These are phyloP conservation scores for Haemorhous mexicanus DNA, from an alignment of 2,113 vertebrate genomes.

Conservation along the genomic window DNA sequence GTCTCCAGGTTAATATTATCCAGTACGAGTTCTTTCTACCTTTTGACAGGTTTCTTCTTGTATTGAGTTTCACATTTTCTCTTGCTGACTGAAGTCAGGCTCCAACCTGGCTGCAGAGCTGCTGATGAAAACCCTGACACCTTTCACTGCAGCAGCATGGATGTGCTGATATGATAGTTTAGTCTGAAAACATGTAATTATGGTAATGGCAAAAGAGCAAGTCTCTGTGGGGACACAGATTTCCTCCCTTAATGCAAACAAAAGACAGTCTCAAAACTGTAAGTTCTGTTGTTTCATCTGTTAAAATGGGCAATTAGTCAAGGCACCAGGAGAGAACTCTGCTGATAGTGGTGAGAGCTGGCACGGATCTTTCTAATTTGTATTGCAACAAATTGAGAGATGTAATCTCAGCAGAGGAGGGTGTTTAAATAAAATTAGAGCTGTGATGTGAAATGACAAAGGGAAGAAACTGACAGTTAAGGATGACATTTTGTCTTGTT, in stretches of 20 bases:
- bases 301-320: slow-evolving; percentile 54
- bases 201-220: slow-evolving; percentile 22
- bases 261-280: slow-evolving; percentile 20
- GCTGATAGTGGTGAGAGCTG: slow-evolving; percentile 37
- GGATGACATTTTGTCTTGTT: not conserved
- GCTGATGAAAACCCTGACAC: not conserved
- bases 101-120: not conserved
- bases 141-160: not conserved
- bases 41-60: not conserved
- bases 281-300: slow-evolving; percentile 42
- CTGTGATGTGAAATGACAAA: slow-evolving; percentile 7
- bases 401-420: not conserved
- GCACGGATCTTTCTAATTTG: not conserved
- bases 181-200: slow-evolving; percentile 36
- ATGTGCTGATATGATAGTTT: not conserved
- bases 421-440: slow-evolving; percentile 45
- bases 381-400: slow-evolving; percentile 42
- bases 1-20: not conserved
- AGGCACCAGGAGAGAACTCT: not conserved
- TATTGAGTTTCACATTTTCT: not conserved
- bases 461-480: not conserved
- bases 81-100: not conserved
- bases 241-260: slow-evolving; percentile 26
- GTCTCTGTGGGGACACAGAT: slow-evolving; percentile 12
- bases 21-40: not conserved